phyloP scores from a whole-genome alignment of 1,140 invertebrate species.

The Choristoneura fumiferana region DNA sequence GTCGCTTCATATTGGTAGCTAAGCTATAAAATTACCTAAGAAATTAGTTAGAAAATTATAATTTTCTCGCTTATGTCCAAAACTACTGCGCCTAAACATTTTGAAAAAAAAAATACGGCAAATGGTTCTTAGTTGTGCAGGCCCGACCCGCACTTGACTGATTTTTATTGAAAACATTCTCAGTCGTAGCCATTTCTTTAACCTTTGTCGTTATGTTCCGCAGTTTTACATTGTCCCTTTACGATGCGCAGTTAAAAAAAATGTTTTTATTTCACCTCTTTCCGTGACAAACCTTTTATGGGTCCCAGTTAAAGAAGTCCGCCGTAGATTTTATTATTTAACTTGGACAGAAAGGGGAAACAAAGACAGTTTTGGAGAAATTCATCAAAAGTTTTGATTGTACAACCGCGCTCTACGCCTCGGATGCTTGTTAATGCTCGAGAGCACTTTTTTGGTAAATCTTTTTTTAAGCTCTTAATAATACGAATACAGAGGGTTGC shows the following conservation, averaged over 20 bases:
- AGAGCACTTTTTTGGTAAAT: constrained; percentile 30
- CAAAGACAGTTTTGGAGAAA: constrained; percentile 64
- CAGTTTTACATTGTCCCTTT: constrained; percentile 2
- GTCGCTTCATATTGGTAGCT: too few relatives aligned
- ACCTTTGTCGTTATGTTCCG: not conserved
- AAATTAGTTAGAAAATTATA: too few relatives aligned
- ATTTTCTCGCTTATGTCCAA: too few relatives aligned
- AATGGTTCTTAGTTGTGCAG: too few relatives aligned
- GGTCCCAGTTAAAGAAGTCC: constrained; percentile 36
- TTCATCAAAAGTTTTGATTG: constrained; percentile 75
- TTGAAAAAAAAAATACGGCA: too few relatives aligned
- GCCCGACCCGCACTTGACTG: too few relatives aligned
- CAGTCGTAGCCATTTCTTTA: not conserved
- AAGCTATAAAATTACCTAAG: too few relatives aligned
- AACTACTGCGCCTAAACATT: too few relatives aligned
- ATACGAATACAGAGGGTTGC: constrained; percentile 20
- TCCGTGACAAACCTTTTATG: constrained; percentile 34
- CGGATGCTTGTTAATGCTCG: constrained; percentile 62
- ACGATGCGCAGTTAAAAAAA: constrained; percentile 21
- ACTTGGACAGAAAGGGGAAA: constrained; percentile 58
- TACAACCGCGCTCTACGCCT: constrained; percentile 54
- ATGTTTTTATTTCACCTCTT: constrained; percentile 36
- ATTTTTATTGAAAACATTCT: too few relatives aligned
- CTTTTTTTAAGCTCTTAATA: constrained; percentile 19
- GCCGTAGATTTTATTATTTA: constrained; percentile 60